Conservation (phyloP, 2,888 invertebrate genomes). For the Platycheirus albimanus region DNA sequence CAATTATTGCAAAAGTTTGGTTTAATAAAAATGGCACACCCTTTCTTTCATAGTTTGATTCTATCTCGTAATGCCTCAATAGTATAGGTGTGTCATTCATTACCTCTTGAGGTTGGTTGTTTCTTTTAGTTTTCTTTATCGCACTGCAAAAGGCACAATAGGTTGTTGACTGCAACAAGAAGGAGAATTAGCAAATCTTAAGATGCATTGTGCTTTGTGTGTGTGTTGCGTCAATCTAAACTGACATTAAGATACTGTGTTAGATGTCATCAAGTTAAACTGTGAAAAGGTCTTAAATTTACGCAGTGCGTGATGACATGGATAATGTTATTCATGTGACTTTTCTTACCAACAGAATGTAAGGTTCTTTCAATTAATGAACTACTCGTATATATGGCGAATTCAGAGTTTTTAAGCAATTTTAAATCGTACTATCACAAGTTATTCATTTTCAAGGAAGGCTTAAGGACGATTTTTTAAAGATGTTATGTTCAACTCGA, state of each 20-base stretch:
- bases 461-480: too few species aligned
- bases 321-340: too few species aligned
- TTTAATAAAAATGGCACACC: slow-evolving; percentile 42
- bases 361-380: too few species aligned
- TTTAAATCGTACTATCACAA: too few species aligned
- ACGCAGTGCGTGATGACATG: slow-evolving; percentile 16
- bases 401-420: too few species aligned
- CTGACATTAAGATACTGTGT: slow-evolving; percentile 51
- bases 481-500: too few species aligned
- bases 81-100: slow-evolving; percentile 61
- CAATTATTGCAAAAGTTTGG: slow-evolving; percentile 40
- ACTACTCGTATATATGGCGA: too few species aligned
- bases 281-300: slow-evolving; percentile 5
- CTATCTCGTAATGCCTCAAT: slow-evolving; percentile 7
- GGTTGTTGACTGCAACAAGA: slow-evolving; percentile 24
- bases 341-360: too few species aligned
- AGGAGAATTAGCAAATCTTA: slow-evolving; percentile 18
- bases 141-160: neutral
- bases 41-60: slow-evolving; percentile 33
- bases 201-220: slow-evolving; percentile 30
- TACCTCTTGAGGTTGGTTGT: neutral
- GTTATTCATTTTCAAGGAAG: too few species aligned
- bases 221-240: slow-evolving; percentile 40
- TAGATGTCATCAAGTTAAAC: slow-evolving; percentile 32
- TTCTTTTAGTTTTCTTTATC: slow-evolving; percentile 7